phyloP scores from a whole-genome alignment of 2,113 vertebrate species.

The Hippotragus niger region DNA sequence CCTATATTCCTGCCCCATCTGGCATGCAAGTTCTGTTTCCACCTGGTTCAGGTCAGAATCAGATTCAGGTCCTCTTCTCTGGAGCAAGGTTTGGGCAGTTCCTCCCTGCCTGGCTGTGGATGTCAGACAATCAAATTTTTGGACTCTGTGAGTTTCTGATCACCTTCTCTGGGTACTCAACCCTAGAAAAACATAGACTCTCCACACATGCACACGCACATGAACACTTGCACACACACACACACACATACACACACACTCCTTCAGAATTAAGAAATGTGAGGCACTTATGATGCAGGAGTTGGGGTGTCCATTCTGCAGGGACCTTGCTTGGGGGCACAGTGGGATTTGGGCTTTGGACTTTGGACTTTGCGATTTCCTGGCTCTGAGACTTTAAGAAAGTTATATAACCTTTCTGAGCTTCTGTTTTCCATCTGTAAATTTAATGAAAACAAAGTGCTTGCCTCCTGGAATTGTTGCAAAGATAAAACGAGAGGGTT shows the following conservation, averaged over 20 bases:
- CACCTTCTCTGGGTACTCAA: background rate
- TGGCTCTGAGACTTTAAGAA: background rate
- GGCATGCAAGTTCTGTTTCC: background rate
- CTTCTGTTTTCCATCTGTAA: background rate
- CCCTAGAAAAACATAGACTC: background rate
- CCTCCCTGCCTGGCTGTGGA: background rate
- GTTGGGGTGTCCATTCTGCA: background rate
- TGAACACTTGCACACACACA: rapidly evolving
- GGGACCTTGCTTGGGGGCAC: background rate
- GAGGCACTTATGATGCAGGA: background rate
- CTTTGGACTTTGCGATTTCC: background rate
- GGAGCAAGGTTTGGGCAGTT: background rate
- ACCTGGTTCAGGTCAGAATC: background rate
- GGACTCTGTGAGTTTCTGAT: background rate
- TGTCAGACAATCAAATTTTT: background rate
- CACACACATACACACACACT: too few species aligned
- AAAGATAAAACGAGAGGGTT: background rate
- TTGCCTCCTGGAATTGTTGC: background rate
- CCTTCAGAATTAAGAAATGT: background rate
- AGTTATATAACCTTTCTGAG: background rate
- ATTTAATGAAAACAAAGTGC: background rate
- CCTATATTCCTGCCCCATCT: background rate
- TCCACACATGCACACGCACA: background rate
- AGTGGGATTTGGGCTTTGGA: too few species aligned
- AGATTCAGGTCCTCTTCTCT: background rate